Percentiles rank a stretch among this genome's conserved stretches.
These are phyloP conservation scores for Perizoma affinitatum DNA, from an alignment of 2,888 invertebrate genomes.

Conservation along the genomic window DNA sequence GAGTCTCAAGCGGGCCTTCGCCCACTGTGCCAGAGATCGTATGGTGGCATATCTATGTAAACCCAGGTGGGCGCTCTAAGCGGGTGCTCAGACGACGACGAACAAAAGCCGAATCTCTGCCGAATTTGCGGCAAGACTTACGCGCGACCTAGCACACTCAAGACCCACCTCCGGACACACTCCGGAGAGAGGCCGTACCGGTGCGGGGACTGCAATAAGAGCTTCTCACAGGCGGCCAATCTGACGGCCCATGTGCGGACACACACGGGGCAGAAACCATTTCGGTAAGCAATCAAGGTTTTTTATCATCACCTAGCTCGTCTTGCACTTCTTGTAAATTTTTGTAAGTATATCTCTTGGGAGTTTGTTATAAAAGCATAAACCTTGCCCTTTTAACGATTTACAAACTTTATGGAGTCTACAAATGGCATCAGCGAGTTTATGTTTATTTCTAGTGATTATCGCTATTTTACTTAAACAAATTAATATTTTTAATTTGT, in stretches of 20 bases:
- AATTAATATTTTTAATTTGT: too few relatives aligned
- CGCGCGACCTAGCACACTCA: slow-evolving; percentile 97
- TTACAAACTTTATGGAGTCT: too few relatives aligned
- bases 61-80: slow-evolving; percentile 78
- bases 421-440: too few relatives aligned
- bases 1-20: too few relatives aligned
- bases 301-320: too few relatives aligned
- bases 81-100: slow-evolving; percentile 88
- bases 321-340: not conserved
- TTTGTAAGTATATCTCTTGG: too few relatives aligned
- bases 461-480: too few relatives aligned
- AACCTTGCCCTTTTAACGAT: too few relatives aligned
- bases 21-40: too few relatives aligned
- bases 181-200: slow-evolving; percentile 96
- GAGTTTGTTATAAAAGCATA: too few relatives aligned
- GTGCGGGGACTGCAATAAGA: slow-evolving; percentile 97
- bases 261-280: slow-evolving; percentile 99
- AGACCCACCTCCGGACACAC: slow-evolving; percentile 98
- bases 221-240: slow-evolving; percentile 99
- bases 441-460: too few relatives aligned
- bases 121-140: slow-evolving; percentile 98
- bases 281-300: slow-evolving; percentile 73
- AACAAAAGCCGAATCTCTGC: slow-evolving; percentile 94
- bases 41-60: not conserved
- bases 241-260: slow-evolving; percentile 98